Conservation (phyloP, 2,113 vertebrate species). For the Callaeas wilsoni region DNA sequence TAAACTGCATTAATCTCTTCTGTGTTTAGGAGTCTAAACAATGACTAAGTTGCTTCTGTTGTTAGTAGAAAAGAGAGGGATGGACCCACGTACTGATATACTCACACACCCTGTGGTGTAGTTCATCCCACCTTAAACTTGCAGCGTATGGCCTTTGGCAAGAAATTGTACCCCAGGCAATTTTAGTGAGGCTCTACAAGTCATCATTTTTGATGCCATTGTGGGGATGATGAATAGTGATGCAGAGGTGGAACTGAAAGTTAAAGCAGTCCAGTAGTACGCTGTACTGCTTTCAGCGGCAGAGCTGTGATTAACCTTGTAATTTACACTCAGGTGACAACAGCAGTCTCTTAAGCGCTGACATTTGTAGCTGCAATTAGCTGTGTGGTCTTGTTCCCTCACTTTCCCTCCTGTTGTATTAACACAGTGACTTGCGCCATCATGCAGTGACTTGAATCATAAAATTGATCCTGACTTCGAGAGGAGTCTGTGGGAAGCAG, state of each 20-base stretch:
- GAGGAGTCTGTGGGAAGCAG: neutral
- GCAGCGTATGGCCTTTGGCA: neutral
- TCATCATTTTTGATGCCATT: neutral
- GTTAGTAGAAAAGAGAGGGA: neutral
- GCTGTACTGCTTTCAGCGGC: neutral
- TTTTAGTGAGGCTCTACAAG: neutral
- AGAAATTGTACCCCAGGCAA: neutral
- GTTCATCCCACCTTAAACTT: neutral
- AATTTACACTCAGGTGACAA: neutral
- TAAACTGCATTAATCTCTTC: neutral
- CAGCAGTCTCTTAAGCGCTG: neutral
- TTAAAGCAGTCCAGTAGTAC: neutral
- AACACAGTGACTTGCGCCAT: neutral
- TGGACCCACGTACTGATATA: neutral
- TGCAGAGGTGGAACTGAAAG: neutral
- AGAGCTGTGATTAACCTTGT: neutral
- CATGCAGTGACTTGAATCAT: neutral
- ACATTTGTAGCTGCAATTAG: neutral
- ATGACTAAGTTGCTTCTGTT: neutral
- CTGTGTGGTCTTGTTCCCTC: neutral
- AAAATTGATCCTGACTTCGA: neutral
- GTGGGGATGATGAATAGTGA: neutral
- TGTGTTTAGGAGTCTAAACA: neutral
- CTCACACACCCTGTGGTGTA: accelerated
- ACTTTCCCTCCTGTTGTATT: neutral